Percentiles rank a stretch among this genome's conserved stretches.
Evolutionary conservation across 2,888 invertebrate species (phyloP).

Genomic region (Ophion ellenae): DNA sequence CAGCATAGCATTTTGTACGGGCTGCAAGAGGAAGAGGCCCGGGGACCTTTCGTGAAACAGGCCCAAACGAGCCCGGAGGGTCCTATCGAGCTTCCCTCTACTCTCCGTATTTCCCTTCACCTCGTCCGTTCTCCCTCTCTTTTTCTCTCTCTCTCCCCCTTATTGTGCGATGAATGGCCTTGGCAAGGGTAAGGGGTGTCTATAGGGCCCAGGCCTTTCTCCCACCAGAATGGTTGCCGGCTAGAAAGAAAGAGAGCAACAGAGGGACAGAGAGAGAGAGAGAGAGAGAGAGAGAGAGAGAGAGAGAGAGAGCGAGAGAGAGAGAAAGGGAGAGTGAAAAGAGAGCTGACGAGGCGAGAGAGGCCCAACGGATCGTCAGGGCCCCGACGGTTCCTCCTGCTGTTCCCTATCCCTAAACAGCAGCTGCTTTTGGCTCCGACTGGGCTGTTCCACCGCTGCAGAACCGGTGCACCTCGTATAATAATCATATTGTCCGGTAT

Average conservation of each 20-base stretch:
- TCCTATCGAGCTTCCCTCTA: constrained; percentile 50
- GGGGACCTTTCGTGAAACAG: constrained; percentile 49
- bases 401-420: constrained; percentile 68
- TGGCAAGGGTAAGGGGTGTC: constrained; percentile 65
- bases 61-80: constrained; percentile 59
- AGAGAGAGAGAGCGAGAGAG: constrained; percentile 28
- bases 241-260: constrained; percentile 12
- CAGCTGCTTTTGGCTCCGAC: constrained; percentile 66
- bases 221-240: constrained; percentile 41
- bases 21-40: constrained; percentile 38
- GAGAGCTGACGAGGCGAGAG: constrained; percentile 41
- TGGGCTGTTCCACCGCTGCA: constrained; percentile 64
- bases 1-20: constrained; percentile 54
- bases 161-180: constrained; percentile 62
- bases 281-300: constrained; percentile 17
- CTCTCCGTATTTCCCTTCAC: neutral
- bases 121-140: constrained; percentile 15
- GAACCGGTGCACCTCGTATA: constrained; percentile 75
- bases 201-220: constrained; percentile 44
- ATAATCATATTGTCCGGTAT: constrained; percentile 77
- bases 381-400: constrained; percentile 63
- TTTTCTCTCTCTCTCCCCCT: constrained; percentile 50
- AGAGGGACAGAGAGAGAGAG: constrained; percentile 24
- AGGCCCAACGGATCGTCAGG: constrained; percentile 64
- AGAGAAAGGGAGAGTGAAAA: constrained; percentile 17